Evolutionary conservation across 2,888 invertebrate genomes (phyloP), one percentile per base, ranked within the genome.

Genomic region (Apamea epomidion): DNA sequence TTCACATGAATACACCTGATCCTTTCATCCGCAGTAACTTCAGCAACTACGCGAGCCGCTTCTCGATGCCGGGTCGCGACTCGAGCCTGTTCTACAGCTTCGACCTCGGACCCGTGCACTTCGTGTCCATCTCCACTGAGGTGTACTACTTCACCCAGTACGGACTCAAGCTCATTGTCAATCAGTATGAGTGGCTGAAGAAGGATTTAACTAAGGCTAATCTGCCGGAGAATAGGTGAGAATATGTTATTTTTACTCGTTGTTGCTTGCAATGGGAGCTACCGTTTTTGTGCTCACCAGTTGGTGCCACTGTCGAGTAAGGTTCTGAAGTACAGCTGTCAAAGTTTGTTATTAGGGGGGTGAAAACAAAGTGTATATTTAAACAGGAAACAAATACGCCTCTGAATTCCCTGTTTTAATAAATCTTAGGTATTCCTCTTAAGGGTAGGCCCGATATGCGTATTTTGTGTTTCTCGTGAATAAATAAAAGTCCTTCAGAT

Each of bases 71-170:
- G 0, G 98, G 98, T 42, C 95, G 95, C 32, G 95, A 96, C 8
- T 97, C 98, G 82, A 98, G 98, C 87, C 96, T 98, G 91, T 98
- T 98, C 97, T 99, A 98, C 96, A 99, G 99, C 93, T 99, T 99
- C 94, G 97, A 99, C 94, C 94, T 99, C 86, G 99, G 99, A 0
- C 99, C 99, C 0, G 98, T 99, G 29, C 99, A 99, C 96, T 98
- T 99, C 91, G 98, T 99, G 77, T 98, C 98, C 42, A 98, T 99
- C 90, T 99, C 99, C 82, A 99, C 99, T 0, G 99, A 99, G 97
- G 98, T 98, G 79, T 99, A 99, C 95, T 99, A 99, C 96, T 99
- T 98, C 95, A 96, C 98, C 64, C 97, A 99, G 90, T 99, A 98
- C 93, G 99, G 99, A 0, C 93, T 98, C 64, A 98, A 98, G 91